Conservation (phyloP, 2,113 vertebrate species). For the Otolemur garnettii region DNA sequence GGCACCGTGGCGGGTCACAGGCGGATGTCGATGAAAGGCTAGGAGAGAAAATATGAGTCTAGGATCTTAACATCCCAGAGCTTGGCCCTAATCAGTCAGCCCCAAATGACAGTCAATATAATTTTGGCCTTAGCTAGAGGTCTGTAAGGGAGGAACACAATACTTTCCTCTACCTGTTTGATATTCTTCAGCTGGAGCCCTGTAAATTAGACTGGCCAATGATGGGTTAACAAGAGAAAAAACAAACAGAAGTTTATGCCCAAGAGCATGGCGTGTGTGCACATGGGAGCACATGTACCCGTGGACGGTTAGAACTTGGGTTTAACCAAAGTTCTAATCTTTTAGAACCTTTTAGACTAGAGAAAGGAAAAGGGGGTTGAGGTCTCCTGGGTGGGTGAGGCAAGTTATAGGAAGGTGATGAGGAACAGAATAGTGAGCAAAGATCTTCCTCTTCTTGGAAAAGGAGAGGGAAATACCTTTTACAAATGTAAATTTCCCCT, state of each 20-base stretch:
- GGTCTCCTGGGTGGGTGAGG: neutral
- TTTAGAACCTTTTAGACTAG: no score
- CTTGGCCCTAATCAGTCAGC: neutral
- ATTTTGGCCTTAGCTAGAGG: neutral
- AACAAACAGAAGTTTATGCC: neutral
- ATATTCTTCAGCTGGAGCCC: no score
- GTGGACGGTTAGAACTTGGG: neutral
- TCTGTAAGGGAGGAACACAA: neutral
- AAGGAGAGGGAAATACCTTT: no score
- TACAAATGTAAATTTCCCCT: no score
- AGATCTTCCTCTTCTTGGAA: no score
- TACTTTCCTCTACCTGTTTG: neutral
- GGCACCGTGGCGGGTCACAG: neutral
- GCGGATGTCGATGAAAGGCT: conserved; percentile 32
- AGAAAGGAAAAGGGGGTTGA: neutral
- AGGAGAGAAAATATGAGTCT: neutral
- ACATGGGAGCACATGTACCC: neutral
- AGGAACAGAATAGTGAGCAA: neutral
- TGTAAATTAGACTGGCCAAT: neutral
- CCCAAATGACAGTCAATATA: neutral
- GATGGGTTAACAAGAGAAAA: neutral
- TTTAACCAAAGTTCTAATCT: neutral
- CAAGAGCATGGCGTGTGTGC: no score
- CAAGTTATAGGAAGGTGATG: neutral
- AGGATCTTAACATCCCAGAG: neutral